These are phyloP conservation scores for Drosophila parvula DNA, from an alignment of 1,140 invertebrate genomes.

Conservation along the genomic window DNA sequence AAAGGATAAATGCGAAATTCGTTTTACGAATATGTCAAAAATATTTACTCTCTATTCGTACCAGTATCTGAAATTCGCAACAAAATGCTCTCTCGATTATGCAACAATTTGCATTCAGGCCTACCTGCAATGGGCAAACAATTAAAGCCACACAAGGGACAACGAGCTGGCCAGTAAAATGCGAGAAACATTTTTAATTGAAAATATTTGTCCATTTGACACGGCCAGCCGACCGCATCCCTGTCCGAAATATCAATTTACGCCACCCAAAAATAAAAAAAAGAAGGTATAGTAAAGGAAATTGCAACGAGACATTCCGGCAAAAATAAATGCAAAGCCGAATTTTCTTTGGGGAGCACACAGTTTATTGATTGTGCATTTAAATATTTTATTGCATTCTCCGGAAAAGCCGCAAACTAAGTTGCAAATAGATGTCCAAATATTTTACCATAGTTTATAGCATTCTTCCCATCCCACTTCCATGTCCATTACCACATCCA, in stretches of 20 bases:
- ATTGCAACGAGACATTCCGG: constrained; percentile 6
- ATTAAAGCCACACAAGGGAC: constrained; percentile 63
- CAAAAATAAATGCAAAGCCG: constrained; percentile 42
- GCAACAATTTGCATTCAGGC: constrained; percentile 30
- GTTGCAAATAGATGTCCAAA: constrained; percentile 52
- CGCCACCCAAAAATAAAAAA: constrained; percentile 30
- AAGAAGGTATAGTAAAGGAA: constrained; percentile 1
- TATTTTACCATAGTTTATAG: constrained; percentile 39
- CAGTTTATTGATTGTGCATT: constrained; percentile 76
- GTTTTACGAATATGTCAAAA: neutral
- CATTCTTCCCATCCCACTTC: neutral
- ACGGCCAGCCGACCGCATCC: constrained; percentile 68
- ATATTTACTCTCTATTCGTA: constrained; percentile 7
- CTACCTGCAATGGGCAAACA: constrained; percentile 31
- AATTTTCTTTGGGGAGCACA: constrained; percentile 22
- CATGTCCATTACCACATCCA: neutral
- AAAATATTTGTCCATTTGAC: constrained; percentile 77
- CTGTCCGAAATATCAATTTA: constrained; percentile 53
- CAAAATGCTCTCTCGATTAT: constrained; percentile 32
- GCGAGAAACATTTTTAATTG: constrained; percentile 71
- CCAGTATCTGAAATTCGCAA: constrained; percentile 1
- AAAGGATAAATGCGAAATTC: neutral
- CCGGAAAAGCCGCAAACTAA: constrained; percentile 41
- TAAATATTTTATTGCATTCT: constrained; percentile 80
- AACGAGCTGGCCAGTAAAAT: neutral